phyloP scores from a whole-genome alignment of 2,113 vertebrate genomes.

The Genyomyrus donnyi region DNA sequence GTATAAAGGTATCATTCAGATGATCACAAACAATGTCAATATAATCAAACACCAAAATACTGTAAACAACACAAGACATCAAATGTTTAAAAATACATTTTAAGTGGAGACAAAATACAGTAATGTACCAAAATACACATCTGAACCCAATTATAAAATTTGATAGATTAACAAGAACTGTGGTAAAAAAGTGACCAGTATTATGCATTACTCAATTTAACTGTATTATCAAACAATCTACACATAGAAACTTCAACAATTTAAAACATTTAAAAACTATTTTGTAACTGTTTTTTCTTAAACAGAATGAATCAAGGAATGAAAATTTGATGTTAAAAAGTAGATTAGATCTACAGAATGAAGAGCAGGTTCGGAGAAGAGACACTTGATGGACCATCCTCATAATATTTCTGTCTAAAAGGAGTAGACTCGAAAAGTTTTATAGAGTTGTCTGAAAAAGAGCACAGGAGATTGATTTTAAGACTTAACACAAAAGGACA shows the following conservation, averaged over 20 bases:
- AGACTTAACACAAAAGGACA: not conserved
- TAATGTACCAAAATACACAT: conserved; percentile 9
- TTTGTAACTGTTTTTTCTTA: not conserved
- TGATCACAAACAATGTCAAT: not conserved
- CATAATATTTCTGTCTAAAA: conserved; percentile 7
- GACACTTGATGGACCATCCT: not conserved
- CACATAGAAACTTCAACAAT: not conserved
- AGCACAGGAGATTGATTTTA: conserved; percentile 14
- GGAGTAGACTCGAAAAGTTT: conserved; percentile 22
- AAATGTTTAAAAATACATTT: not conserved
- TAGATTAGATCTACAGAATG: not conserved
- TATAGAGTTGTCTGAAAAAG: conserved; percentile 24
- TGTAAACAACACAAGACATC: not conserved
- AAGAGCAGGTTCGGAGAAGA: not conserved
- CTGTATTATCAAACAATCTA: not conserved
- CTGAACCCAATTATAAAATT: not conserved
- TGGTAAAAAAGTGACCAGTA: not conserved
- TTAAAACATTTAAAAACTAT: not conserved
- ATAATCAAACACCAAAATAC: conserved; percentile 1
- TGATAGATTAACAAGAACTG: not conserved
- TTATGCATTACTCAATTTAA: not conserved
- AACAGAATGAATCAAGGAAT: not conserved
- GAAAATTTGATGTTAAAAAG: not conserved
- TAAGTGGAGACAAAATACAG: conserved; percentile 1
- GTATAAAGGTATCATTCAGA: not conserved